Evolutionary conservation across 2,797 vertebrate genomes (phyloP), one percentile per base, ranked within the genome.

Genomic region (Helarctos malayanus): DNA sequence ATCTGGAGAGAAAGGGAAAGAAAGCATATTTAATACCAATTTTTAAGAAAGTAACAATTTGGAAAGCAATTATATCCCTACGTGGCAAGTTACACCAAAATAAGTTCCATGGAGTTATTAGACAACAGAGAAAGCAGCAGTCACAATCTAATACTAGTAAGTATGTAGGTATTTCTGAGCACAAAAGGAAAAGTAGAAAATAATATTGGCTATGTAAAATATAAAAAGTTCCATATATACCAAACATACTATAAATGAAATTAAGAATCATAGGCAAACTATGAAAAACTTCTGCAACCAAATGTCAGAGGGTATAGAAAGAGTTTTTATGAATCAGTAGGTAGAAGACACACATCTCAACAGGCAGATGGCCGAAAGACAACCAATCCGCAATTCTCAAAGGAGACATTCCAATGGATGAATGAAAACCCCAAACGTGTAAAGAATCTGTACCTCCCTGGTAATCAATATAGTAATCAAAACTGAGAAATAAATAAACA

Each of bases 1-100:
- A 69, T 92, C 7, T 54, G 65, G 7, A 49, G 18, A 91, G n/a
- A 96, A 93, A 78, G 32, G 21, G n/a, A 96, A 93, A 78, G 32
- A 16, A 94, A 94, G 41, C 35, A 95, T 87, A 92, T 45, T 87
- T 52, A 87, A 68, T 59, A 76, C 9, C 23, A 65, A 68, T 76
- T 84, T 52, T 89, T 65, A 69, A 61, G 52, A 87, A 84, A 80
- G 19, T 85, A 94, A 84, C 5, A 57, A 27, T 76, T 91, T 54
- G 27, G 59, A 69, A 81, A 69, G 80, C 79, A 80, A 45, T 61
- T 38, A 7, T 65, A 52, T 47, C 13, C 7, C n/a, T 71, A 82
- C 1, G 57, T 69, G n/a, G 38, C 21, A 38, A n/a, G 15, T 91
- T 84, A 96, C 2, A 69, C 12, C 29, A 75, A 95, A 83, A 52